Evolutionary conservation across 92 coral and sea anemone genomes (phyloP).

Genomic region (Chrysogorgia sp.): DNA sequence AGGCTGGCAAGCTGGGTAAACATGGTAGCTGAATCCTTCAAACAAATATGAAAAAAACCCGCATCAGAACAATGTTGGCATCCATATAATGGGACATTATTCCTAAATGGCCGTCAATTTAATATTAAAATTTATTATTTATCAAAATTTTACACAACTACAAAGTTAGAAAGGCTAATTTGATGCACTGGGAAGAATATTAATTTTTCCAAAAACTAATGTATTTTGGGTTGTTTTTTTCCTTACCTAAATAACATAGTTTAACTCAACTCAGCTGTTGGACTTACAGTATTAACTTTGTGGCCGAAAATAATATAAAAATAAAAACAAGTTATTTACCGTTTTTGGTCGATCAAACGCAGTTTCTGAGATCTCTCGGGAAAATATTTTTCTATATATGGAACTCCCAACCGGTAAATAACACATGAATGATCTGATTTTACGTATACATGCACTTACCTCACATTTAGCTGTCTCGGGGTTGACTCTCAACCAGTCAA

Average conservation of each 20-base stretch:
- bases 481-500: constrained; percentile 92
- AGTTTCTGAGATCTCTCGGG: not conserved
- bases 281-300: no score
- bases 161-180: not conserved
- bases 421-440: no score
- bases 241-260: no score
- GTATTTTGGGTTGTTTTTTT: no score
- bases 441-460: constrained; percentile 56
- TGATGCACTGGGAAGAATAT: not conserved
- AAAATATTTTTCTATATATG: no score
- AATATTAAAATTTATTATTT: no score
- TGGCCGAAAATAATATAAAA: no score
- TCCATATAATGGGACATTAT: no score
- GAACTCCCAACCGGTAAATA: no score
- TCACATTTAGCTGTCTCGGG: constrained; percentile 88
- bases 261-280: no score
- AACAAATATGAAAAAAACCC: not conserved
- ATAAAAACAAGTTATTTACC: not conserved
- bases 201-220: no score
- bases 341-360: not conserved
- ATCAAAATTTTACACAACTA: not conserved
- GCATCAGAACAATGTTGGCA: not conserved
- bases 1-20: constrained; percentile 80
- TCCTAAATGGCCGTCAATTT: no score
- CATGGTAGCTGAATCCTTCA: constrained; percentile 78